Evolutionary conservation across 2,113 vertebrate genomes (phyloP).

Genomic region (Ceyx margarethae): DNA sequence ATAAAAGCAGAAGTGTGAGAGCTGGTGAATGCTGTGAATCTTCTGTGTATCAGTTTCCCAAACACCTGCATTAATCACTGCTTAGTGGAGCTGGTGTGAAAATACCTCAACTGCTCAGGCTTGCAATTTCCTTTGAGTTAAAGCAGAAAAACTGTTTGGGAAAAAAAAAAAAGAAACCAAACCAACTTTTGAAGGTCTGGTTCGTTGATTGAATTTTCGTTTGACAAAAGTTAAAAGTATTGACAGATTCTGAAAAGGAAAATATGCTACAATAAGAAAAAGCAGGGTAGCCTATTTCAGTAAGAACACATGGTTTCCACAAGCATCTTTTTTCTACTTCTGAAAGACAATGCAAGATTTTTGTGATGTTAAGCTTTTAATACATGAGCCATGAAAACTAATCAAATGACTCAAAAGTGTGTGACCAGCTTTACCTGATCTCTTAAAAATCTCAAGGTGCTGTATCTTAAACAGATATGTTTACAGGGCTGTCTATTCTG

Average conservation of each 20-base stretch:
- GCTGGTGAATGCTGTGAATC: constrained; percentile 15
- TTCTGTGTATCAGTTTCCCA: constrained; percentile 35
- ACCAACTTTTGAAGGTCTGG: neutral
- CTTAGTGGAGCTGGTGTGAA: neutral
- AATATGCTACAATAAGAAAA: neutral
- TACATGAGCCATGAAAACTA: neutral
- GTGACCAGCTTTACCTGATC: neutral
- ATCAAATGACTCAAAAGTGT: neutral
- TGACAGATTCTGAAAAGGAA: neutral
- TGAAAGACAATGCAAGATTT: neutral
- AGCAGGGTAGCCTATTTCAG: neutral
- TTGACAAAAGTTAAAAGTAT: neutral
- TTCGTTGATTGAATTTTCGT: neutral
- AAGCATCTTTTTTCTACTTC: neutral
- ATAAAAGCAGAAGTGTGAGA: constrained; percentile 29
- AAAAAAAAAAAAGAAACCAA: too few species aligned
- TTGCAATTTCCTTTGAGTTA: neutral
- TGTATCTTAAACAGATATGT: neutral
- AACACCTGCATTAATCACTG: constrained; percentile 33
- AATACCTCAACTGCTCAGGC: neutral
- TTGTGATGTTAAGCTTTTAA: neutral
- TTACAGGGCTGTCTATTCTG: neutral
- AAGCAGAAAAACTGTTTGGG: neutral
- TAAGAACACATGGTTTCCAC: neutral
- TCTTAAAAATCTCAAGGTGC: neutral